Base-by-base conservation (phyloP, 2,888 invertebrate genomes). In the Glyphotaelius pellucidus region DNA sequence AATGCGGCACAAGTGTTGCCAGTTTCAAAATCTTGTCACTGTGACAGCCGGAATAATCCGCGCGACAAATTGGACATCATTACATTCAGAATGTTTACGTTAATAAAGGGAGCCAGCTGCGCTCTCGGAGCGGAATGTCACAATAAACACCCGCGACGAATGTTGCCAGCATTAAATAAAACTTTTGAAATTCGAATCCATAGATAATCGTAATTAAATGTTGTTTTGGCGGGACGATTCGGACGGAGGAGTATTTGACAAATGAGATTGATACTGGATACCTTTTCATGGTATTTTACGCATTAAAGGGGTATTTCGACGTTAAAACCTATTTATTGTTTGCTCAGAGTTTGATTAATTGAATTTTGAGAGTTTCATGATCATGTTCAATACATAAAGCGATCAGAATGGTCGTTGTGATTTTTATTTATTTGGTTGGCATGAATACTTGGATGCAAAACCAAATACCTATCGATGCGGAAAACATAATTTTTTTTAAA, bases 131-230 rank as follows among this genome's bases (percentile, higher is more conserved):
- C 88, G 88, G 35, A 89, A 86, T 47, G 86, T 86, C 86, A 86
- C 86, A 86, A 86, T 86, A 86, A 79, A 79, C 79, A 89, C 67
- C 31, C 79, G 79, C 31, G 80, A 47, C 42, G 87, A 38, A 38
- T 90, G 86, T 87, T 52, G 91, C 88, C 87, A 81, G 86, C 52
- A 52, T 91, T 90, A 80, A 90, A 92, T 90, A 90, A 90, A 90
- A 89, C 91, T 91, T 92, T 92, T 92, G 91, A 92, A 90, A 90
- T 90, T 89, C 89, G 92, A 90, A 88, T 90, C 91, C 92, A 90
- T 92, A 52, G 83, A 92, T 90, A 92, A 92, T 92, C 80, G 19
- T 86, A 92, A 92, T 92, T 92, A 92, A 92, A 92, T 92, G 90
- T 92, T 90, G 87, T 90, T 90, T 80, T 84, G 86, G 79, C 79